These are phyloP conservation scores for Manis javanica DNA, from an alignment of 2,797 vertebrate species.

Conservation along the genomic window DNA sequence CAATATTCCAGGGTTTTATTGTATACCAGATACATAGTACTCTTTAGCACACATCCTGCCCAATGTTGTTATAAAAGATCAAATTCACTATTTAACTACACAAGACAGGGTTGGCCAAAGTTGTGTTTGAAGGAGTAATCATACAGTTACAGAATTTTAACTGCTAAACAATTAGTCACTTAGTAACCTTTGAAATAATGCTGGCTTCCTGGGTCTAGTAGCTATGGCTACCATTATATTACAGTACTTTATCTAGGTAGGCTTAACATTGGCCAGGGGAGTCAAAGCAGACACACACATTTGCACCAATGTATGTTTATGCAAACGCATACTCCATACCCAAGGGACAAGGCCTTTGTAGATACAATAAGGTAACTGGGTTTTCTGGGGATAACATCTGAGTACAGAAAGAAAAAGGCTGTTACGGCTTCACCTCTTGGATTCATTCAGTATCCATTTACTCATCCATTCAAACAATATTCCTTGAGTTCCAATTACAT, in stretches of 20 bases:
- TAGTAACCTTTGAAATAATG: slow-evolving; percentile 3
- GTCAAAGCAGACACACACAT: background rate
- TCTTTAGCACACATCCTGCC: background rate
- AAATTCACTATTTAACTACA: background rate
- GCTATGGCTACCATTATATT: background rate
- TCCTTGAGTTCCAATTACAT: background rate
- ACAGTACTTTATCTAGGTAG: background rate
- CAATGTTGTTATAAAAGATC: background rate
- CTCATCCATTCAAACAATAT: background rate
- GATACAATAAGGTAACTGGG: background rate
- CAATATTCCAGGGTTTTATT: background rate
- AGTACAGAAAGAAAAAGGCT: background rate
- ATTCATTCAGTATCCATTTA: background rate
- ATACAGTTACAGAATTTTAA: background rate
- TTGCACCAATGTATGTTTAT: background rate
- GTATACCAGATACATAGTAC: background rate
- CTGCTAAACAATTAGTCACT: background rate
- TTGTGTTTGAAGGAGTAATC: background rate
- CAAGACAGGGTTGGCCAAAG: background rate
- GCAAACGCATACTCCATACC: background rate
- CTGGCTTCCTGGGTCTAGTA: background rate
- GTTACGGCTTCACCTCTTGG: background rate
- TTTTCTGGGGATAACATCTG: background rate
- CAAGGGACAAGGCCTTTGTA: background rate
- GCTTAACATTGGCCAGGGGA: background rate